These are phyloP conservation scores for Lypha dubia DNA, from an alignment of 2,888 invertebrate genomes.

Conservation along the genomic window DNA sequence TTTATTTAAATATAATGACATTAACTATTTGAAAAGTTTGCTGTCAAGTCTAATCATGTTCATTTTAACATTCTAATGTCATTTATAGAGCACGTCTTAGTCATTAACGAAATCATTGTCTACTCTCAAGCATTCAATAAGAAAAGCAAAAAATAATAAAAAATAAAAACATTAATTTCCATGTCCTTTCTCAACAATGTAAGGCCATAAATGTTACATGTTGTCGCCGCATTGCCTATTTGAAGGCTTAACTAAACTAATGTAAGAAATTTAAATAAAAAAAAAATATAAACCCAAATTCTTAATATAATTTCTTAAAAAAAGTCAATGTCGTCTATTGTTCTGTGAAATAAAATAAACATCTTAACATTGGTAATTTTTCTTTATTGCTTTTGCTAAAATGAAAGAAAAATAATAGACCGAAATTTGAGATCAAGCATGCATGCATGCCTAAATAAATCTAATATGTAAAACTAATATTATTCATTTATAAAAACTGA, in stretches of 20 bases:
- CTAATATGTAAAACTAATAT: conserved; percentile 40
- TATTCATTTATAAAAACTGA: conserved; percentile 18
- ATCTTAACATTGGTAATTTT: conserved; percentile 31
- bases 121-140: conserved; percentile 33
- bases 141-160: not conserved
- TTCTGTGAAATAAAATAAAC: conserved; percentile 20
- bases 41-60: conserved; percentile 15
- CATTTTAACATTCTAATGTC: conserved; percentile 38
- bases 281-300: not conserved
- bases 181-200: conserved; percentile 22
- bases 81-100: conserved; percentile 42
- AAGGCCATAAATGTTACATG: conserved; percentile 1
- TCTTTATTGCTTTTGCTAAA: not conserved
- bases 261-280: not conserved
- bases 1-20: conserved; percentile 4
- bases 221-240: conserved; percentile 27
- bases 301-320: conserved; percentile 31
- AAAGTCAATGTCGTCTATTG: conserved; percentile 54
- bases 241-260: conserved; percentile 28
- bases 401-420: not conserved
- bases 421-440: conserved; percentile 48
- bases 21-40: conserved; percentile 4
- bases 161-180: not conserved
- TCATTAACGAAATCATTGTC: conserved; percentile 61
- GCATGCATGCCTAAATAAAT: conserved; percentile 45